phyloP scores from a whole-genome alignment of 2,113 vertebrate genomes.

The Semicossyphus pulcher region DNA sequence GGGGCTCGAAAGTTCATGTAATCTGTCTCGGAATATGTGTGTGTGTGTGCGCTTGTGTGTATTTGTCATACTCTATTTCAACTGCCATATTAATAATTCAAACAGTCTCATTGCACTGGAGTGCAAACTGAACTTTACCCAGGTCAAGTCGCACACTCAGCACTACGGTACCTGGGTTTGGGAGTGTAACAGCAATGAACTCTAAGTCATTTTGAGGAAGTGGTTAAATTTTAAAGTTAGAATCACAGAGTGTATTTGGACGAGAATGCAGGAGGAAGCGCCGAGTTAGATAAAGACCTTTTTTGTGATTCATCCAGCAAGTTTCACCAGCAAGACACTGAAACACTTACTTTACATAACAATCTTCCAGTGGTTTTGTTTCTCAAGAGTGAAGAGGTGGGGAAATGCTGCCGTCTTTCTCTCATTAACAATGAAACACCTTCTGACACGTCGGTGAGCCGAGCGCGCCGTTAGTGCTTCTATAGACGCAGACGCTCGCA shows the following conservation, averaged over 20 bases:
- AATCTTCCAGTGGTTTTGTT: not conserved
- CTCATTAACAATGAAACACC: constrained; percentile 52
- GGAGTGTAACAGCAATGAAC: not conserved
- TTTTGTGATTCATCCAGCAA: not conserved
- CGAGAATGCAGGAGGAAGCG: not conserved
- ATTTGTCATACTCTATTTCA: constrained; percentile 45
- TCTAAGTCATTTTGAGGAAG: not conserved
- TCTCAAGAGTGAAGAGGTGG: not conserved
- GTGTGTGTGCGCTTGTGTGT: constrained; percentile 18
- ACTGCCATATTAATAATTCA: constrained; percentile 55
- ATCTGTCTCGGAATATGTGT: constrained; percentile 51
- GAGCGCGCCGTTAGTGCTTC: constrained; percentile 8
- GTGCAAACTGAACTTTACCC: constrained; percentile 20
- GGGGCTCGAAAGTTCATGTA: constrained; percentile 69
- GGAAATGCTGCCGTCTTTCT: not conserved
- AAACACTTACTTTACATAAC: constrained; percentile 4
- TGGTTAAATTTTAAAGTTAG: not conserved
- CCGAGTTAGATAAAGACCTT: not conserved
- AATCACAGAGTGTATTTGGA: not conserved
- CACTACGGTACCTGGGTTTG: constrained; percentile 6
- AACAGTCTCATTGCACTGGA: constrained; percentile 34
- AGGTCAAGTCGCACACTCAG: constrained; percentile 7
- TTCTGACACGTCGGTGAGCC: constrained; percentile 12
- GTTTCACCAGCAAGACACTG: not conserved
- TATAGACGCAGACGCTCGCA: not conserved